These are phyloP conservation scores for Agrypnus murinus DNA, from an alignment of 2,888 invertebrate species.

Conservation along the genomic window DNA sequence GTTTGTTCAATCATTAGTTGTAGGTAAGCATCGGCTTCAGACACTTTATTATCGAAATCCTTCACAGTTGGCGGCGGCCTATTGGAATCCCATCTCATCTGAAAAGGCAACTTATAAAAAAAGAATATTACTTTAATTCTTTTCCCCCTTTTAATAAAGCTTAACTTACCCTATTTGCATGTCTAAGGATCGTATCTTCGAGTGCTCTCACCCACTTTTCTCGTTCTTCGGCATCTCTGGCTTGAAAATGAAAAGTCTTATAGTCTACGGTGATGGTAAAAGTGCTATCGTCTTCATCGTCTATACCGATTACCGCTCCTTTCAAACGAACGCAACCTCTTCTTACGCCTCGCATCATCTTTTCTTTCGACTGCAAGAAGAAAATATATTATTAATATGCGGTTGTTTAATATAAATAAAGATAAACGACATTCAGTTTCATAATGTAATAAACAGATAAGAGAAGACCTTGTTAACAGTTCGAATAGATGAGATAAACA, in stretches of 20 bases:
- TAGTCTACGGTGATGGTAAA: slow-evolving; percentile 99
- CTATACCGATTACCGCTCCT: slow-evolving; percentile 98
- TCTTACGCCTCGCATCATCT: slow-evolving; percentile 97
- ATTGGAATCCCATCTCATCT: slow-evolving; percentile 76
- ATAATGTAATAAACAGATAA: no score
- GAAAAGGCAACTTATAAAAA: slow-evolving; percentile 56
- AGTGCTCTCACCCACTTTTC: slow-evolving; percentile 97
- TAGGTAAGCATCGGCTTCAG: slow-evolving; percentile 96
- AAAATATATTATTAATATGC: no score
- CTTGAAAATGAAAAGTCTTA: slow-evolving; percentile 99
- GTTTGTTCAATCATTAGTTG: slow-evolving; percentile 97
- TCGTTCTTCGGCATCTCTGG: slow-evolving; percentile 94
- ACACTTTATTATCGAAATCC: slow-evolving; percentile 91
- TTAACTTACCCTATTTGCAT: slow-evolving; percentile 77
- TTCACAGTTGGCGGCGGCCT: slow-evolving; percentile 75
- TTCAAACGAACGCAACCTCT: slow-evolving; percentile 98
- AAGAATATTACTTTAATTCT: background rate
- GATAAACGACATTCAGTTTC: no score
- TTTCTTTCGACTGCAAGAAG: slow-evolving; percentile 93
- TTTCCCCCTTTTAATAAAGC: background rate
- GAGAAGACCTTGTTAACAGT: no score
- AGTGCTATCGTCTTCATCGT: slow-evolving; percentile 99
- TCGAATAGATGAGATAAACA: no score
- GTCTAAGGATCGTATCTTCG: slow-evolving; percentile 94
- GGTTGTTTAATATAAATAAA: no score